Evolutionary conservation across 1,140 invertebrate species (phyloP).

Genomic region (Eriosoma lanigerum): DNA sequence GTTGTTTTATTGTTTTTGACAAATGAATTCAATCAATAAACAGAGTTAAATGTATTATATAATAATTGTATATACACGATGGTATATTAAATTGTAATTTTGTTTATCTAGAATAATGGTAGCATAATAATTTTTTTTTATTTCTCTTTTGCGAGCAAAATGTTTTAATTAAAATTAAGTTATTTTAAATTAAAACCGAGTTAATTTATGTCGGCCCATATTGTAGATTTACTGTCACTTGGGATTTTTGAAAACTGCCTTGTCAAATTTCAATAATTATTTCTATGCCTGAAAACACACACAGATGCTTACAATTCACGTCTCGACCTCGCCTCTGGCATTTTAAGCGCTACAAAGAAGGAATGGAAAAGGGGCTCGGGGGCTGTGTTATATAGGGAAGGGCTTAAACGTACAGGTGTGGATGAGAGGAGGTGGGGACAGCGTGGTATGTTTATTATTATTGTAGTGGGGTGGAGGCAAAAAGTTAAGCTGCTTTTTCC

Average conservation of each 20-base stretch:
- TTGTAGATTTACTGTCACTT: conserved; percentile 22
- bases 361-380: not conserved
- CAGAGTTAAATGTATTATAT: too few species aligned
- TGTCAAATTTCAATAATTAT: conserved; percentile 49
- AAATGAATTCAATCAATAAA: too few species aligned
- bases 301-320: conserved; percentile 40
- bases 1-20: too few species aligned
- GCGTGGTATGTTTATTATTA: conserved; percentile 44
- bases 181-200: conserved; percentile 29
- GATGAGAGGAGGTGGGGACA: not conserved
- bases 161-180: conserved; percentile 39
- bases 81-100: conserved; percentile 7
- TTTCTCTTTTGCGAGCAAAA: not conserved
- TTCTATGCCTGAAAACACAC: conserved; percentile 10
- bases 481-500: conserved; percentile 51
- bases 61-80: too few species aligned
- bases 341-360: conserved; percentile 30
- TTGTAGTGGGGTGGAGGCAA: conserved; percentile 25
- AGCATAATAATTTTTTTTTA: not conserved
- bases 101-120: not conserved
- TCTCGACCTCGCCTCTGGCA: conserved; percentile 22
- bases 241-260: conserved; percentile 18
- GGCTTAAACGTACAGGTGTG: conserved; percentile 19
- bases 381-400: conserved; percentile 3
- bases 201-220: conserved; percentile 27